These are phyloP conservation scores for Pachyuromys duprasi DNA, from an alignment of 2,797 vertebrate species.

Conservation along the genomic window DNA sequence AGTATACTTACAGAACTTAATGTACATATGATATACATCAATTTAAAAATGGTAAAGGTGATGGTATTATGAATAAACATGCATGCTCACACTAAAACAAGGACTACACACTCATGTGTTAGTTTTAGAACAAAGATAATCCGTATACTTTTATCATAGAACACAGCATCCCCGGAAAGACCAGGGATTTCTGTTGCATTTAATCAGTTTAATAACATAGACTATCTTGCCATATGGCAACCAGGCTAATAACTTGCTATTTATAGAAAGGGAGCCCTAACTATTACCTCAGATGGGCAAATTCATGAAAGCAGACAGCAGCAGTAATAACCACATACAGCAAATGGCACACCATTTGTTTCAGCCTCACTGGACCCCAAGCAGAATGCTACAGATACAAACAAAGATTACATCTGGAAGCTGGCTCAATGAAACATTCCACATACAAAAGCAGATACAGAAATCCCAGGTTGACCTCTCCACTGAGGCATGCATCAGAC, in stretches of 20 bases:
- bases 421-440: not conserved
- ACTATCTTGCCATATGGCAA: conserved; percentile 16
- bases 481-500: not conserved
- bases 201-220: conserved; percentile 63
- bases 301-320: not conserved
- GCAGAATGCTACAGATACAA: not conserved
- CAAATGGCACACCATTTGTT: not conserved
- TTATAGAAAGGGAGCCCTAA: conserved; percentile 44
- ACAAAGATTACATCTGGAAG: conserved; percentile 40
- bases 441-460: not conserved
- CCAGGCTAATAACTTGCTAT: conserved; percentile 49
- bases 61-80: not conserved
- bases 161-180: not conserved
- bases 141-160: not conserved
- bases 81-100: not conserved
- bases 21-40: not conserved
- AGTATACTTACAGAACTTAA: not conserved
- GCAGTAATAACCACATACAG: not conserved
- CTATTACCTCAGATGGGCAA: not conserved
- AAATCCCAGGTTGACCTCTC: not conserved
- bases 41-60: not conserved
- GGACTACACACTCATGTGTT: not conserved
- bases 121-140: conserved; percentile 10
- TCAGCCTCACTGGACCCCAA: not conserved
- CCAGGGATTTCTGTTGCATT: not conserved